Evolutionary conservation across 1,140 invertebrate species (phyloP).

Genomic region (Planococcus citri): DNA sequence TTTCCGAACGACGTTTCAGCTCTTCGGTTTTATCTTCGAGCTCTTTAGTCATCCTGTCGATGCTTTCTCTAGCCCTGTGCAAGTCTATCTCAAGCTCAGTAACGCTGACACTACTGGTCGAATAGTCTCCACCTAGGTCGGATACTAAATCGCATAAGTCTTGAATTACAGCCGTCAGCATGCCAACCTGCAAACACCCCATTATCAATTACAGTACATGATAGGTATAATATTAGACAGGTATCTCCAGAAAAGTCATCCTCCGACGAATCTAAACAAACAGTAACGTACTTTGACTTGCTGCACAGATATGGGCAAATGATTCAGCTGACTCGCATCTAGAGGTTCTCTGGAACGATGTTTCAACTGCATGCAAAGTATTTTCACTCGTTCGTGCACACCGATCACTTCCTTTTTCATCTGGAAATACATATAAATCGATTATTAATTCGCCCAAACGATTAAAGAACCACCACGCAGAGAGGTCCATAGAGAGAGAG

Average conservation of each 20-base stretch:
- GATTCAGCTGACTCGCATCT: conserved; percentile 23
- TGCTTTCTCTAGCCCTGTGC: conserved; percentile 38
- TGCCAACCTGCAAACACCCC: conserved; percentile 33
- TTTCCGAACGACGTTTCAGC: conserved; percentile 62
- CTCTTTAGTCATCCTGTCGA: conserved; percentile 66
- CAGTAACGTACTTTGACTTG: conserved; percentile 29
- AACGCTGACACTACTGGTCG: conserved; percentile 28
- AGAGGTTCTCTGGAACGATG: conserved; percentile 25
- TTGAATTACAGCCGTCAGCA: conserved; percentile 35
- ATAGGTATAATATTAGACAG: too few relatives aligned
- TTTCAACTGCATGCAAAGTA: conserved; percentile 35
- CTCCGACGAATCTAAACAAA: neutral
- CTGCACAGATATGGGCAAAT: conserved; percentile 28
- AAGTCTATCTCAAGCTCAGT: conserved; percentile 36
- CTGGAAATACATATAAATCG: conserved; percentile 31
- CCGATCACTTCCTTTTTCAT: conserved; percentile 39
- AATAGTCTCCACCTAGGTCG: conserved; percentile 28
- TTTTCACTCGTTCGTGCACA: conserved; percentile 36
- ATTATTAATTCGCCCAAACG: neutral
- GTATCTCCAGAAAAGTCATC: neutral
- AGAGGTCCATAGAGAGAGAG: too few relatives aligned
- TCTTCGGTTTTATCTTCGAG: conserved; percentile 66
- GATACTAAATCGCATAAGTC: conserved; percentile 33
- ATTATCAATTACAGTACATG: neutral
- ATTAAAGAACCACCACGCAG: neutral